Base-by-base conservation (phyloP, 2,113 vertebrate species). In the Dolichotis patagonum region DNA sequence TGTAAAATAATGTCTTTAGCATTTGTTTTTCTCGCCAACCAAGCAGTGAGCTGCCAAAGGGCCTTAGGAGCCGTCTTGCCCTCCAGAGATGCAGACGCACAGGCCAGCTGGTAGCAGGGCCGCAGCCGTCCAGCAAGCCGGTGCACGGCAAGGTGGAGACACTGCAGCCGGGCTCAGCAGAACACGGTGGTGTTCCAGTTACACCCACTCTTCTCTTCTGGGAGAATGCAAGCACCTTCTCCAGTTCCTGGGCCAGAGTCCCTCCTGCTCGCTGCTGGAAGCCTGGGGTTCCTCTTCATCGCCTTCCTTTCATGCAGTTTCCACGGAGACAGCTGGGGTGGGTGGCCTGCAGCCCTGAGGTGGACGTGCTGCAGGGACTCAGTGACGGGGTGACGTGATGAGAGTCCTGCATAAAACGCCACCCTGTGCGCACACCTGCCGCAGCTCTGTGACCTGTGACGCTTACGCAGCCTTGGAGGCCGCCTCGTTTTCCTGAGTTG, bases 121-220 rank as follows among this genome's bases (percentile, higher is more conserved):
- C 63, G 16, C 13, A 10, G 63, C 30, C 30, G 13, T 11, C 63
- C 10, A n/a, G 30, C 30, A 12, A 65, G 30, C 30, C 13, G 22
- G 16, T 16, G 63, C 14, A 2, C 5, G 12, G 13, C 65, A 35
- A 5, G 0, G 60, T 7, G 65, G 65, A 52, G 71, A 92, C 54
- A 26, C 20, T 10, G 62, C 28, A 7, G 7, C 69, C 83, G 67
- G 69, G 26, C 92, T 71, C 80, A 9, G 75, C 58, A 54, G n/a
- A 5, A 1, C 54, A 30, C 83, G 52, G 46, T 46, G 46, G 46
- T 7, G 46, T 7, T 46, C 85, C 56, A 10, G 56, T 85, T 86
- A 96, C 91, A 81, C 81, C 90, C 65, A 3, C 54, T 63, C 78
- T 91, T 88, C 91, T 87, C 81, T 90, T 88, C 58, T 92, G 85